Evolutionary conservation across 2,113 vertebrate species (phyloP).

Genomic region (Camelus dromedarius): DNA sequence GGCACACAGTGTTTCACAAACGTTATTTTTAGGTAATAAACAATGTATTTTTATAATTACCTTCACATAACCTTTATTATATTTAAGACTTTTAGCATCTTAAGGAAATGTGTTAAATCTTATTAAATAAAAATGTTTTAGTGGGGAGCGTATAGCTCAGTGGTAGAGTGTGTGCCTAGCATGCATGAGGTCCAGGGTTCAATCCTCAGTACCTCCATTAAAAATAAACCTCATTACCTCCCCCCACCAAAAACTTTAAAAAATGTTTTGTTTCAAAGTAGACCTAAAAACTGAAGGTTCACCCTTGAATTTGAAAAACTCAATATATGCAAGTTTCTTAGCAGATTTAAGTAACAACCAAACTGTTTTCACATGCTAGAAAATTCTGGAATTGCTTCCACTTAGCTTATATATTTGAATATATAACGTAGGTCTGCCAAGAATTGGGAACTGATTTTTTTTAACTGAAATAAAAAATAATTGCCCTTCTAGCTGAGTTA

Average conservation of each 20-base stretch:
- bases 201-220: too few relatives aligned
- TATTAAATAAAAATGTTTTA: conserved; percentile 10
- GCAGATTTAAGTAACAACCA: conserved; percentile 19
- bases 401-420: background rate
- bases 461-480: background rate
- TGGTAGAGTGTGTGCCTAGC: too few relatives aligned
- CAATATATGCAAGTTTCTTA: background rate
- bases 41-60: background rate
- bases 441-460: background rate
- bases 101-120: conserved; percentile 41
- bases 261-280: conserved; percentile 56
- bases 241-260: background rate
- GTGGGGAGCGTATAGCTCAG: too few relatives aligned
- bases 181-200: too few relatives aligned
- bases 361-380: background rate
- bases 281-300: background rate
- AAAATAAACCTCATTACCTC: too few relatives aligned
- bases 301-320: conserved; percentile 30
- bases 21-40: background rate
- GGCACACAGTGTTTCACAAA: background rate
- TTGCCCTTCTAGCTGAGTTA: background rate
- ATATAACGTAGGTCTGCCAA: background rate
- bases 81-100: background rate
- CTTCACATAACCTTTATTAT: background rate
- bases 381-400: conserved; percentile 50